Conservation (phyloP, 2,888 invertebrate species). For the Hymenopus coronatus region DNA sequence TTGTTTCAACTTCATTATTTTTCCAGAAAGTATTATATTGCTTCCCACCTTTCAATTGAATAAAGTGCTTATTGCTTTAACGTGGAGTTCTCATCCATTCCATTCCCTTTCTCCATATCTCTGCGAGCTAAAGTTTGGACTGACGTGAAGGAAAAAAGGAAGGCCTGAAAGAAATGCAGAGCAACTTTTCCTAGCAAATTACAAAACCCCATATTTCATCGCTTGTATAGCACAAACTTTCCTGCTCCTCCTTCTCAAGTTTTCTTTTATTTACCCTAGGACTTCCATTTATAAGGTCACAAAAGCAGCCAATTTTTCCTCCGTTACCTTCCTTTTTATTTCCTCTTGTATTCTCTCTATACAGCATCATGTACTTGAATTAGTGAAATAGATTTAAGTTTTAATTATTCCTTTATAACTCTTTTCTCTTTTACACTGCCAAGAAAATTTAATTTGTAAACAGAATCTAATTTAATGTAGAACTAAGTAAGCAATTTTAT, state of each 20-base stretch:
- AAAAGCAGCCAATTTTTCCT: constrained; percentile 25
- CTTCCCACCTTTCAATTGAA: not conserved
- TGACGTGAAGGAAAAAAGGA: not conserved
- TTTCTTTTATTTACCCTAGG: not conserved
- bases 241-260: not conserved
- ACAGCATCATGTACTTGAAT: not conserved
- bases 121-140: not conserved
- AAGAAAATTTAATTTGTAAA: not conserved
- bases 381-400: not conserved
- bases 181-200: constrained; percentile 17
- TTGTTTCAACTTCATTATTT: too few species aligned
- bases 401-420: not conserved
- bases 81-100: not conserved
- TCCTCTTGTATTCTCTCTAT: constrained; percentile 6
- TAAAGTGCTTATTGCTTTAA: not conserved
- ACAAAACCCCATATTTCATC: constrained; percentile 18
- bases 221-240: not conserved
- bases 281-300: constrained; percentile 10
- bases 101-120: not conserved
- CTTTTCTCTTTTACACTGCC: not conserved
- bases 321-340: constrained; percentile 23
- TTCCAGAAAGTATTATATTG: not conserved
- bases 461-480: too few species aligned
- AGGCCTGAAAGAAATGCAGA: not conserved
- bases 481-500: too few species aligned